Percentiles rank a stretch among this genome's conserved stretches.
Evolutionary conservation across 2,113 vertebrate genomes (phyloP).

Genomic region (Oreochromis aureus): DNA sequence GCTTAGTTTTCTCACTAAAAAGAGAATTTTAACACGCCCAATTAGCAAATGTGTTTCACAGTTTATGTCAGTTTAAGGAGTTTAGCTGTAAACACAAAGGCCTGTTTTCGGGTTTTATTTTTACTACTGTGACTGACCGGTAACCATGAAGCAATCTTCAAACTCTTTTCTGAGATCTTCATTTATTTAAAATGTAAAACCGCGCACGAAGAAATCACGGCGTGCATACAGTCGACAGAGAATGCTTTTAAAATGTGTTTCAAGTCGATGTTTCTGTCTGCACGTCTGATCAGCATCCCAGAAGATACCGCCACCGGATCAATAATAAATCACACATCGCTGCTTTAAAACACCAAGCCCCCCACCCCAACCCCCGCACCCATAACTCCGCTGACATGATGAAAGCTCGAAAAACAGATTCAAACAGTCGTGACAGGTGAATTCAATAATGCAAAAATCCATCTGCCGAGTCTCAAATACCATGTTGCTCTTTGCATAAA

Average conservation of each 20-base stretch:
- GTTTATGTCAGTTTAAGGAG: neutral
- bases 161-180: neutral
- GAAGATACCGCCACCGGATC: neutral
- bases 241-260: neutral
- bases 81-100: neutral
- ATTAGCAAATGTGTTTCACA: neutral
- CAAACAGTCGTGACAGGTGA: neutral
- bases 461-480: neutral
- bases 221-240: neutral
- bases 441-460: conserved; percentile 25
- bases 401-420: neutral
- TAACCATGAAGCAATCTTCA: neutral
- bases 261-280: neutral
- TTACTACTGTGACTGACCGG: neutral
- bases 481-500: neutral
- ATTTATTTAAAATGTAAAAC: neutral
- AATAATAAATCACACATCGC: conserved; percentile 40
- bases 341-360: neutral
- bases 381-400: neutral
- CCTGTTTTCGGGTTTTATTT: neutral
- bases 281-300: neutral
- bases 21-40: neutral
- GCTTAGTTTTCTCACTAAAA: neutral
- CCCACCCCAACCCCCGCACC: neutral
- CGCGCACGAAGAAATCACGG: neutral